Base-by-base conservation (phyloP, 2,888 invertebrate species). In the Leptinotarsa juncta region DNA sequence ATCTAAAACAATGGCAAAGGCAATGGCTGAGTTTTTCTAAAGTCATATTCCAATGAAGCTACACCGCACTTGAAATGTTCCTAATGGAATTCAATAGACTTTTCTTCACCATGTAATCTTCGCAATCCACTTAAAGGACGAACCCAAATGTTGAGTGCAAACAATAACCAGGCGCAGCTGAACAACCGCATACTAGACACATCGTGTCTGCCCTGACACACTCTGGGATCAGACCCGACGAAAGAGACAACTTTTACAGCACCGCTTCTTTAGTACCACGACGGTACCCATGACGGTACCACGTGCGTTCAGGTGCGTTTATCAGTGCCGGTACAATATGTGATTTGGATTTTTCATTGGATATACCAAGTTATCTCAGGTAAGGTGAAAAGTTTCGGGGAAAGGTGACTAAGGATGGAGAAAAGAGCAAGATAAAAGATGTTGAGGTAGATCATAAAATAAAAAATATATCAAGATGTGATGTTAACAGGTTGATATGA, bases 181-280 rank as follows among this genome's bases (percentile, higher is more conserved):
- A 55, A 71, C 71, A 74, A 67, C 67, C 65, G 57, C 69, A 70
- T 48, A 68, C 20, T 65, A 55, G 49, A 50, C 67, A 55, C 72
- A 57, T 73, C 83, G 83, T 83, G 83, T 78, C 80, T 80, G 78
- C 79, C 80, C 81, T 84, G 85, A 85, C 85, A 85, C 81, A 85
- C 83, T 84, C 82, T 81, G 71, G 69, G 78, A 72, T 74, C 72
- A 77, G 82, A 77, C 80, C 83, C 65, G 78, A 71, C 32, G 55
- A 77, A 72, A 71, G 72, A 76, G 75, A 74, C 76, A 74, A 76
- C 78, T 73, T 76, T 71, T 74, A 71, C 73, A 76, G 67, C 67
- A 76, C 71, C 74, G 67, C 69, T 73, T 66, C 70, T 73, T 75
- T 81, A 84, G 84, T 83, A 83, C 82, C 83, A 82, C 80, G 80